Evolutionary conservation across 2,113 vertebrate species (phyloP), one percentile per base, ranked within the genome.

Genomic region (Oncorhynchus clarkii): DNA sequence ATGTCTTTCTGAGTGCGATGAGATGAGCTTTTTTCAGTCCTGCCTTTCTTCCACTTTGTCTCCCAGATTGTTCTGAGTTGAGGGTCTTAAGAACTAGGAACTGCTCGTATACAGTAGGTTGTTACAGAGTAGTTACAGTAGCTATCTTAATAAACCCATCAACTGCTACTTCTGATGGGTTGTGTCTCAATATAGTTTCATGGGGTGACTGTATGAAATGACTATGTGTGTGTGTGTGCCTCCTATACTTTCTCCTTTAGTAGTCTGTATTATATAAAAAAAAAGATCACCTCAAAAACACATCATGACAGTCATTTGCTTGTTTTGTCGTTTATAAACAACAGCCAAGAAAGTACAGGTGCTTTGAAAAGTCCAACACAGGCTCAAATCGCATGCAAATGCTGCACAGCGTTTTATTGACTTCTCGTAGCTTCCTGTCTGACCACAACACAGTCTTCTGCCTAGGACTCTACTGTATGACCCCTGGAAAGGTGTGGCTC

Each of bases 321-420:
- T 57, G 18, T 57, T 57, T 57, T 20, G 39, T 45, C 39, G 0
- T 45, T 57, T 57, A 5, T 57, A 31, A 22, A 29, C 34, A 70
- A 62, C 45, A 82, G 72, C 82, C 82, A 78, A 18, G 69, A 49
- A 65, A 74, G 24, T 73, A 8, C 11, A 1, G 27, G 74, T 66
- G 74, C 78, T 5, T 62, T 67, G 75, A 49, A 59, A 77, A 74
- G 67, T 24, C 67, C 31, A 54, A 13, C 51, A 54, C 51, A 62
- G 59, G 22, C n/a, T 24, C 59, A 62, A 62, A 62, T 62, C 22
- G 34, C 79, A 85, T 65, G 59, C 86, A 89, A 90, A 90, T 84
- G n/a, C 8, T 11, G 59, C 5, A 22, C n/a, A 0, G 2, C 4
- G n/a, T 22, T 62, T 62, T 22, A 20, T 62, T 62, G 59, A 22